phyloP scores from a whole-genome alignment of 2,113 vertebrate species.

The Pelobates fuscus region DNA sequence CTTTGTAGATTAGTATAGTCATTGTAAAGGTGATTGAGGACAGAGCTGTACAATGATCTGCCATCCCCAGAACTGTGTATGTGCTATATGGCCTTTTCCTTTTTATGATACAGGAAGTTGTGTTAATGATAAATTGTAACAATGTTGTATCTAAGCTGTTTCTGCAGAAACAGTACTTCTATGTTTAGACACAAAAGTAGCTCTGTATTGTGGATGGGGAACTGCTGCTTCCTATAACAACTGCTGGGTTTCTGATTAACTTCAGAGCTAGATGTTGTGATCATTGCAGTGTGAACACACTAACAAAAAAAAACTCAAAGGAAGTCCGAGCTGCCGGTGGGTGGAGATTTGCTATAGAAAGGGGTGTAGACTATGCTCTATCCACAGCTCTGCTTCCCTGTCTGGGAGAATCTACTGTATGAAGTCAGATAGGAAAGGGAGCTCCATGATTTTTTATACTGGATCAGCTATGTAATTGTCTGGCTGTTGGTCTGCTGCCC shows the following conservation, averaged over 20 bases:
- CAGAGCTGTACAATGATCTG: too few relatives aligned
- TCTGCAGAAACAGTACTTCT: not conserved
- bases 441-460: conserved; percentile 54
- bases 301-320: conserved; percentile 33
- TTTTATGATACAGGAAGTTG: not conserved
- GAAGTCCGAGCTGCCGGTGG: conserved; percentile 54
- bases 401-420: conserved; percentile 33
- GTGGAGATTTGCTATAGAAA: conserved; percentile 58
- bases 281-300: conserved; percentile 39
- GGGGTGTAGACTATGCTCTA: conserved; percentile 60
- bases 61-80: too few relatives aligned
- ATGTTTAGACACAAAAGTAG: not conserved
- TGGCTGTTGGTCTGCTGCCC: not conserved
- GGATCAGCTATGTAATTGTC: conserved; percentile 34
- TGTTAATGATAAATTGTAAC: conserved; percentile 21
- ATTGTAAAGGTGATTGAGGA: too few relatives aligned
- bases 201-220: too few relatives aligned
- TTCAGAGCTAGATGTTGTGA: conserved; percentile 71
- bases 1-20: too few relatives aligned
- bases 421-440: conserved; percentile 48
- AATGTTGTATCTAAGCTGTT: not conserved
- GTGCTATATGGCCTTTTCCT: not conserved
- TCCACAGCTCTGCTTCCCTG: conserved; percentile 51
- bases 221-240: not conserved
- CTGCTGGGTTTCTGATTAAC: conserved; percentile 77